Conservation (phyloP, 2,888 invertebrate genomes). For the Isoperla grammatica region DNA sequence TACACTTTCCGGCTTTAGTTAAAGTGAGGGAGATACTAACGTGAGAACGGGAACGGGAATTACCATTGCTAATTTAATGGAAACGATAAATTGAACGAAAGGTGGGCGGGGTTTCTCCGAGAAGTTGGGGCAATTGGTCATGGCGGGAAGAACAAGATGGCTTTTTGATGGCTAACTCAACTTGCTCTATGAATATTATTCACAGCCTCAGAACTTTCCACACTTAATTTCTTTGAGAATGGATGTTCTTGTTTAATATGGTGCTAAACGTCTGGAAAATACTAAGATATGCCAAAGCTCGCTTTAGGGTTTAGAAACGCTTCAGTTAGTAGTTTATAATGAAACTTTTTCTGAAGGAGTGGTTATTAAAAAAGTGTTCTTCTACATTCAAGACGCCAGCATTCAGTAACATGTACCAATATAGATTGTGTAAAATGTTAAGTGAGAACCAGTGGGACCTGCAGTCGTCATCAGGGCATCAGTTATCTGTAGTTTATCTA, state of each 20-base stretch:
- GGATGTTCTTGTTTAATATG: not conserved
- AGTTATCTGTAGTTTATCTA: no score
- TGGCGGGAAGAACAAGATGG: not conserved
- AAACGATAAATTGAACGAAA: conserved; percentile 22
- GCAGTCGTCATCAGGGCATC: no score
- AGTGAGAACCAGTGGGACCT: no score
- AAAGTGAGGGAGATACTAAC: conserved; percentile 9
- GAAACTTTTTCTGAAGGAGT: no score
- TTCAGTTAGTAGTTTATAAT: not conserved
- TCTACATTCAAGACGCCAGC: no score
- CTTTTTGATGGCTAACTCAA: conserved; percentile 5
- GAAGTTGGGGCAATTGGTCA: conserved; percentile 17
- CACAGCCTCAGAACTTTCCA: not conserved
- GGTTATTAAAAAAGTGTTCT: no score
- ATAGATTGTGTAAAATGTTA: no score
- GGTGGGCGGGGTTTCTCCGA: conserved; percentile 6
- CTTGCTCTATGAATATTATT: not conserved
- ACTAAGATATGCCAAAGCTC: not conserved
- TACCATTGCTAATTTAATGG: conserved; percentile 29
- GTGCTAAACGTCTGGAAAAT: no score
- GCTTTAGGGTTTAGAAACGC: not conserved
- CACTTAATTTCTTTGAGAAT: not conserved
- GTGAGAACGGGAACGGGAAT: conserved; percentile 21
- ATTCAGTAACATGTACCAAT: no score
- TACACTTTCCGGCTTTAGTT: conserved; percentile 13